Base-by-base conservation (phyloP, 2,113 vertebrate species). In the Natator depressus region DNA sequence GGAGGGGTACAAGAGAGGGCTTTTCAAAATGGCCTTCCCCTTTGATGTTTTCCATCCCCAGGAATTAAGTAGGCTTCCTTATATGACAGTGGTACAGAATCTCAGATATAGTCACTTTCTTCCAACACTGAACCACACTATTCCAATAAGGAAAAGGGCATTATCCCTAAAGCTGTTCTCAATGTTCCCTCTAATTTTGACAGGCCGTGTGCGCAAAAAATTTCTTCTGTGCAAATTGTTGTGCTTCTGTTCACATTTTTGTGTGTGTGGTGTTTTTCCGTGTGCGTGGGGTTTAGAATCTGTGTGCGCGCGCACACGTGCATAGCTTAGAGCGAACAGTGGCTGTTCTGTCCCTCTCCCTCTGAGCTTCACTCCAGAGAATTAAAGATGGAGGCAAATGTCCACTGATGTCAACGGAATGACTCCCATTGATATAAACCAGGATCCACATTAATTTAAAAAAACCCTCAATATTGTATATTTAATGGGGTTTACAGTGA, bases 41-140 rank as follows among this genome's bases (percentile, higher is more conserved):
- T 59, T 72, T 90, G 47, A 76, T 16, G 78, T 59, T 75, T 86
- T 75, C 20, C 27, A 82, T 87, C 88, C 46, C 84, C 53, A 82
- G 42, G 53, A 90, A 80, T 50, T 93, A 93, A 80, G 49, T 6
- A 94, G 84, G 90, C 91, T 17, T 62, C 82, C 27, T 76, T 46
- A 80, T 76, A 76, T 76, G 10, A 76, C 22, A 76, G 42, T 76
- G 35, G 16, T 13, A 76, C 38, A 46, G 10, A 42, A 88, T 62
- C 35, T 83, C 92, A 50, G 72, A 72, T 92, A 88, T 29, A 94
- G 62, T 47, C 35, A 11, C 10, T 57, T 94, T 95, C 72, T 92
- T 92, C 62, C 80, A 80, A n/a, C 29, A 53, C 46, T 57, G 79
- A 19, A 80, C 8, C 19, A 24, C 90, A 89, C 83, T 79, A 85